Percentiles rank a stretch among this genome's conserved stretches.
These are phyloP conservation scores for Diglossa cyanea DNA, from an alignment of 2,797 vertebrate species.

Conservation along the genomic window DNA sequence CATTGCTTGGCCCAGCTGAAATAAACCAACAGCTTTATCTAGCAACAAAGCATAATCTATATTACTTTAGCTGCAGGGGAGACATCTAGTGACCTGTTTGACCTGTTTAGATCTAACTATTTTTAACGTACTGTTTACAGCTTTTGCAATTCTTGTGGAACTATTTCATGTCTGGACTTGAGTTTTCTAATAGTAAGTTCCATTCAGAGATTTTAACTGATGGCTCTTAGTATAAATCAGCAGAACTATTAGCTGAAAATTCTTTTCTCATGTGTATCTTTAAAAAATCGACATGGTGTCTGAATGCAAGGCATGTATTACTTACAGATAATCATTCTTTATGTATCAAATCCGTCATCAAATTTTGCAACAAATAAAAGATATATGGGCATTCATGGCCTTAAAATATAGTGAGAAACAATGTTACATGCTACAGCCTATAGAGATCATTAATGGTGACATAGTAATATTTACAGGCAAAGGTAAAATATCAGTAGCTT, in stretches of 20 bases:
- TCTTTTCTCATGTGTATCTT: neutral
- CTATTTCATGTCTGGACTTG: neutral
- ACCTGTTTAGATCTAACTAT: neutral
- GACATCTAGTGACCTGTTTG: neutral
- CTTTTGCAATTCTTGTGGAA: neutral
- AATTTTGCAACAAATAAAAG: neutral
- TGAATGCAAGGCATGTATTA: neutral
- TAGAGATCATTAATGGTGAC: neutral
- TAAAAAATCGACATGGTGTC: neutral
- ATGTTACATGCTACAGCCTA: neutral
- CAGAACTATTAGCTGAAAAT: neutral
- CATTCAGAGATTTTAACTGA: neutral
- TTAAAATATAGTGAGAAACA: neutral
- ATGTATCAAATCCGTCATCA: neutral
- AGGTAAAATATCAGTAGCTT: neutral
- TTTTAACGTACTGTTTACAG: neutral
- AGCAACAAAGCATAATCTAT: neutral
- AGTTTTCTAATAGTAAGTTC: neutral
- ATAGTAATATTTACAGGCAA: neutral
- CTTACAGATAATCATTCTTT: neutral
- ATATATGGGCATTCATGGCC: neutral
- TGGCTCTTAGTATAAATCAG: neutral
- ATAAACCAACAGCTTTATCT: neutral
- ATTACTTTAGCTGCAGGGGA: slow-evolving; percentile 3
- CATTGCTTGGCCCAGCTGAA: neutral